Base-by-base conservation (phyloP, 2,888 invertebrate species). In the Amitus sp. region DNA sequence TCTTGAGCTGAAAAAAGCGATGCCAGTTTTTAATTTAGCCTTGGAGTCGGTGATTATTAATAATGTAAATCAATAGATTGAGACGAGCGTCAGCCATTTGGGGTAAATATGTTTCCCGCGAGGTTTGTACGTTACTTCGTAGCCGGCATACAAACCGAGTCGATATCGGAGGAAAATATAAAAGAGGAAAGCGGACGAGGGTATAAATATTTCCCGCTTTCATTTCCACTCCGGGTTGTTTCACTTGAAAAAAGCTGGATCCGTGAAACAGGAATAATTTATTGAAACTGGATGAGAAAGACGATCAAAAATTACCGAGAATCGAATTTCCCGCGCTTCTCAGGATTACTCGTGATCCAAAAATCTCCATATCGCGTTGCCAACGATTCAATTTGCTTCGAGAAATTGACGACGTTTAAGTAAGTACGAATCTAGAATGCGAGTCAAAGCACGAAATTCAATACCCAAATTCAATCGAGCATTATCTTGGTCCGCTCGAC, bases 61-160 rank as follows among this genome's bases (percentile, higher is more conserved):
- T 79, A 78, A 79, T 79, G 78, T 76, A 79, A 77, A 78, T 78
- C 79, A 77, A 77, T 76, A 78, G 70, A 72, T 71, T 39, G 49
- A 40, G 61, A 73, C 70, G 70, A 67, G 69, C 57, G 69, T 59
- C 63, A 66, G 66, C 69, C 67, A 65, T 71, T 73, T 67, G 62
- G 71, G 63, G 70, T 64, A 65, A 71, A 74, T 74, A 74, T 71
- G 71, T 68, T 72, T 75, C 76, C 75, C 75, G 67, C 56, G 77
- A 74, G 76, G 71, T 71, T 69, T 61, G 67, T 72, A 66, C 47
- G 30, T 33, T 45, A 19, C 57, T 50, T 30, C 39, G 62, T 34
- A 52, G 39, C 43, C 53, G 50, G 42, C 15, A 47, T 54, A 55
- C 54, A 54, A 51, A 62, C 51, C 37, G 10, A 48, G 57, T 54